These are phyloP conservation scores for Limnodromus scolopaceus DNA, from an alignment of 2,797 vertebrate genomes.

Conservation along the genomic window DNA sequence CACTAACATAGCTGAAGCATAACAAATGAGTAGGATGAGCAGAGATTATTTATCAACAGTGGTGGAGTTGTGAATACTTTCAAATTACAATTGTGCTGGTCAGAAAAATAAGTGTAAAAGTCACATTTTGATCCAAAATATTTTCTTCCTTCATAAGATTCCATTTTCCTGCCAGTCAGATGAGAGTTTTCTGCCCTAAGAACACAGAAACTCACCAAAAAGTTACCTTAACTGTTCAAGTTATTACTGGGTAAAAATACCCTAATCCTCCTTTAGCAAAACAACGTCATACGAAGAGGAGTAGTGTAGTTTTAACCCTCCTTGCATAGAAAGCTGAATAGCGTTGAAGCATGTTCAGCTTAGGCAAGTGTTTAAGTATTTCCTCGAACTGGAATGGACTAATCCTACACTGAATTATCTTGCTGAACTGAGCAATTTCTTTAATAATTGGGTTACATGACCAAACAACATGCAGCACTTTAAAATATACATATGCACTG, in stretches of 20 bases:
- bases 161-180: background rate
- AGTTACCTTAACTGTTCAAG: background rate
- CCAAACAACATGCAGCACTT: background rate
- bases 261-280: background rate
- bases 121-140: background rate
- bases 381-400: background rate
- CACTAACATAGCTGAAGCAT: fast-evolving
- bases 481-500: background rate
- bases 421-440: background rate
- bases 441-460: background rate
- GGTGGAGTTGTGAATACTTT: background rate
- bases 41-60: background rate
- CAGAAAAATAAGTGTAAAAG: background rate
- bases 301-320: background rate
- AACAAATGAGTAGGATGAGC: background rate
- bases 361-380: background rate
- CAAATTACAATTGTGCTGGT: background rate
- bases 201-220: background rate
- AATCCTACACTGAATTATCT: background rate
- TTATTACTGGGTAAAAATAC: background rate
- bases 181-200: background rate
- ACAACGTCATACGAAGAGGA: background rate
- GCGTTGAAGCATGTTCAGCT: fast-evolving
- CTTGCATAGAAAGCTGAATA: background rate
- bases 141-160: background rate